A percentile compares a stretch with the other conserved stretches of the same genome.
Evolutionary conservation across 2,888 invertebrate species (phyloP).

Genomic region (Trachelus troglodyta): DNA sequence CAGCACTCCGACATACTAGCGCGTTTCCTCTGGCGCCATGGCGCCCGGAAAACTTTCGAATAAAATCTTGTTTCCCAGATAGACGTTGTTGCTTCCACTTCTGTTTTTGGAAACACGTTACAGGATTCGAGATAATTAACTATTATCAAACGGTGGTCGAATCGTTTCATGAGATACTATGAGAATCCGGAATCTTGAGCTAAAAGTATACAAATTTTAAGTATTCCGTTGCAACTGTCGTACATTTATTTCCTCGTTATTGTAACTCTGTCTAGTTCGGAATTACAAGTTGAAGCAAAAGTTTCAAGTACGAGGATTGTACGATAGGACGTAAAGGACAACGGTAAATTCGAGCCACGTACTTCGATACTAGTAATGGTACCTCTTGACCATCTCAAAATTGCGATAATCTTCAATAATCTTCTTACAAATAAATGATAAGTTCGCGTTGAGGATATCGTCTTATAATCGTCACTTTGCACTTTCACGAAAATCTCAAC

Average conservation of each 20-base stretch:
- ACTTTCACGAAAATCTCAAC: background rate
- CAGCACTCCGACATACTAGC: conserved; percentile 22
- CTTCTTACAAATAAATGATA: background rate
- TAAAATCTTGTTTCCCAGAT: conserved; percentile 41
- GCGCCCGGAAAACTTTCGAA: conserved; percentile 33
- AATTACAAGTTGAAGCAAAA: background rate
- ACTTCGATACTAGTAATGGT: background rate
- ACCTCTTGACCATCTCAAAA: background rate
- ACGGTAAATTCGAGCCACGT: background rate
- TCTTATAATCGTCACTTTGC: background rate
- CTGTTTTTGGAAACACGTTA: background rate
- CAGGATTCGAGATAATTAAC: background rate
- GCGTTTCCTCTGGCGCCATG: background rate
- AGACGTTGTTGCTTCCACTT: background rate
- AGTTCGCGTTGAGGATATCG: background rate
- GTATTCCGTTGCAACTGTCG: background rate
- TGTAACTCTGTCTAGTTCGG: background rate
- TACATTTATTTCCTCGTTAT: background rate
- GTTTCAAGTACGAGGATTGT: background rate
- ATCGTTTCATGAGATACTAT: background rate
- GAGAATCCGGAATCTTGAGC: background rate
- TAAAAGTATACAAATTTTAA: background rate
- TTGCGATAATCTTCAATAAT: background rate
- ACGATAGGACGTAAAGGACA: background rate
- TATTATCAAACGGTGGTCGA: background rate